Conservation (phyloP, 2,113 vertebrate genomes). For the Cathartes aura region DNA sequence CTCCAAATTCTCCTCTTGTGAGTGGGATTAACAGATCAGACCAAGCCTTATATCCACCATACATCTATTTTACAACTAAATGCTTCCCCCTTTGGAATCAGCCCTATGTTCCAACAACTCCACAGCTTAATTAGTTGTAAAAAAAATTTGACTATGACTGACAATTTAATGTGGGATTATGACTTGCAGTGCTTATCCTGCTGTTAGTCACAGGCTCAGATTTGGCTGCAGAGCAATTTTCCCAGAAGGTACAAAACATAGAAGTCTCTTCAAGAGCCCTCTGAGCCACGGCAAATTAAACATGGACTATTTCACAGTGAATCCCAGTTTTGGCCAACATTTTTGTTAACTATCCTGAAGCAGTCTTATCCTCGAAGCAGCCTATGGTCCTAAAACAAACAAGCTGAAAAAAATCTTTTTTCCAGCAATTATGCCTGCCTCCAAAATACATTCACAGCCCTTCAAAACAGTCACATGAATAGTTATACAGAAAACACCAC, state of each 20-base stretch:
- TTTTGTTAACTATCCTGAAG: neutral
- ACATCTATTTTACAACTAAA: neutral
- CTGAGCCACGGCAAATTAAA: neutral
- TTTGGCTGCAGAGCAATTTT: conserved; percentile 4
- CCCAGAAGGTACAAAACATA: neutral
- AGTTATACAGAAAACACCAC: neutral
- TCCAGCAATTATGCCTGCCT: neutral
- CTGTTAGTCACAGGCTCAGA: neutral
- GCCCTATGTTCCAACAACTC: neutral
- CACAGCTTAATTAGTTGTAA: neutral
- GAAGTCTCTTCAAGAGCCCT: neutral
- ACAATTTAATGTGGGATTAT: conserved; percentile 4
- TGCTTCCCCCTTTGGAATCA: neutral
- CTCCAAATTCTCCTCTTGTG: neutral
- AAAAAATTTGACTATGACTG: neutral
- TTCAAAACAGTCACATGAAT: neutral
- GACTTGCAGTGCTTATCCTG: neutral
- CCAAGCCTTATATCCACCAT: neutral
- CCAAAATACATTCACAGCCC: neutral
- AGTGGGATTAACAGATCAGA: conserved; percentile 2
- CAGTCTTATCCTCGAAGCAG: neutral
- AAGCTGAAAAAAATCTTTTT: neutral
- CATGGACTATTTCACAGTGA: neutral
- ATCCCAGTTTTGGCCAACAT: neutral
- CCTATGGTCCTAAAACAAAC: neutral